Base-by-base conservation (phyloP, 2,797 vertebrate species). In the Oreortyx pictus region DNA sequence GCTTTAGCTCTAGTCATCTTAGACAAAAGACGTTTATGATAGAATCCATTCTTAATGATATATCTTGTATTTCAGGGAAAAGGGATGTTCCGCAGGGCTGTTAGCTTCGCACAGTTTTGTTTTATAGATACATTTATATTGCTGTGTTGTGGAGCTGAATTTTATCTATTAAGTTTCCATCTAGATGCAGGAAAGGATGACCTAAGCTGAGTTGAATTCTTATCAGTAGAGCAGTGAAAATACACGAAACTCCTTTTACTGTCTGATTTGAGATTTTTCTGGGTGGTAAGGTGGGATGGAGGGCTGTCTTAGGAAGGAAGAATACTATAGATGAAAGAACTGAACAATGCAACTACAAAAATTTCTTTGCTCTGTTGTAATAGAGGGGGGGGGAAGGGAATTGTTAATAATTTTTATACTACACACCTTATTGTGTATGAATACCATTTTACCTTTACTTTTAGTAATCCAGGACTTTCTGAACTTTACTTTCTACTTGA, bases 81-180 rank as follows among this genome's bases (percentile, higher is more conserved):
- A 88, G 97, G 97, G 7, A 79, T 81, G 52, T 98, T 99, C 89
- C 92, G 94, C 50, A 98, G 97, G 92, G 94, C 98, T 23, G 89
- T 98, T 54, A 94, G 79, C 25, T 96, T 94, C 37, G 98, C 98
- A 25, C 99, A 99, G 97, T 99, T 99, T 97, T 99, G 99, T 96
- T 99, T 98, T 88, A 93, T 99, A 7, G 98, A 99, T 79, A 90
- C 97, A n/a, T 99, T 99, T 96, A 81, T 99, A 67, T 95, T 99
- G 64, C 46, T 98, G 83, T 97, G 98, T 44, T 98, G 97, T 44
- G 99, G 98, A 92, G 96, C 98, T 16, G 98, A 98, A 73, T 90
- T 99, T 31, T 96, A 97, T 72, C 94, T 99, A 9, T 97, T 98
- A 92, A 97, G 96, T 80, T 98, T 97, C 86, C 96, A 98, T 72